Evolutionary conservation across 2,797 vertebrate species (phyloP), one percentile per base, ranked within the genome.

Genomic region (Xenentodon cancila): DNA sequence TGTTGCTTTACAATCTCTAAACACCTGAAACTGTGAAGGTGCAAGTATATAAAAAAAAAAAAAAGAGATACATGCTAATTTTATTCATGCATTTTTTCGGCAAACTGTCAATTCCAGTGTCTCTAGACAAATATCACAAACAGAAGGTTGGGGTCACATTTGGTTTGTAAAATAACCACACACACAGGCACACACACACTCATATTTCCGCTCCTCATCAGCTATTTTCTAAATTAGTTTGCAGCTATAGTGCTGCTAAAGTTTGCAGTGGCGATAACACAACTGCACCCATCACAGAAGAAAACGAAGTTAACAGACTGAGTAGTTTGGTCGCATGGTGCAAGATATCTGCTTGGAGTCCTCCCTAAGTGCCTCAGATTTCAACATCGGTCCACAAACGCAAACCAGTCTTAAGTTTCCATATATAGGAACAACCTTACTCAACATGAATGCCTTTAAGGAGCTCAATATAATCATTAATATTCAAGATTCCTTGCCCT

Each of bases 111-210:
- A 7, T 44, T 56, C 44, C 37, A 11, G 21, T n/a, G 44, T 12
- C 47, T 44, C 15, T 25, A 21, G 20, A 54, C 53, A 13, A 30
- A 8, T 8, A 73, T 51, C 18, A 34, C 52, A 61, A 53, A 75
- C n/a, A n/a, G n/a, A n/a, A n/a, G n/a, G n/a, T n/a, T n/a, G n/a
- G n/a, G n/a, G 50, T 68, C 77, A 30, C 22, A 43, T 59, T 71
- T 68, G 59, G 11, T 42, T 79, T 57, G 27, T 53, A 74, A 64
- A 76, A 21, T 44, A 48, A 55, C 32, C 59, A 74, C 71, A 58
- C 37, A 40, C 37, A 16, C 12, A 40, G 21, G 44, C 25, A 12
- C 25, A 32, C 49, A n/a, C n/a, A n/a, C n/a, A n/a, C 40, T 32
- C 7, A n/a, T 19, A 1, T 17, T 58, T 27, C 53, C 59, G 18